phyloP scores from a whole-genome alignment of 2,113 vertebrate genomes.

The Oceanites oceanicus region DNA sequence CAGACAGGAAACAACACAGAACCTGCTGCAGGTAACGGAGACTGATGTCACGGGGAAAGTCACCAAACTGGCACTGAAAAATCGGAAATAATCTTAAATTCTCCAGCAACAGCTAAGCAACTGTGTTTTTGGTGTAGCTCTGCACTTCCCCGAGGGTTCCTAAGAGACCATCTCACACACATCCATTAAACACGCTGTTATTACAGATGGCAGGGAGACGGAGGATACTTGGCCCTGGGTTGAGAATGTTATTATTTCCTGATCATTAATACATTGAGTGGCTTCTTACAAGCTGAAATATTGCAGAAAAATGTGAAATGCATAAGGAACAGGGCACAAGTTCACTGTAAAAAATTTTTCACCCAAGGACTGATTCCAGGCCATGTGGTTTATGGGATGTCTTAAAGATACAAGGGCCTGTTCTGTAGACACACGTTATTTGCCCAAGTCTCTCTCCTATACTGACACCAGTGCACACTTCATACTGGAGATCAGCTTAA shows the following conservation, averaged over 20 bases:
- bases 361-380: not conserved
- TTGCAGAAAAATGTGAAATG: not conserved
- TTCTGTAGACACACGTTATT: not conserved
- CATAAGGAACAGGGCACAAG: not conserved
- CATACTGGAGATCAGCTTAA: not conserved
- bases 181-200: not conserved
- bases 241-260: conserved; percentile 15
- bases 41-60: not conserved
- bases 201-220: not conserved
- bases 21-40: not conserved
- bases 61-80: not conserved
- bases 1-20: not conserved
- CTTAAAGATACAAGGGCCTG: not conserved
- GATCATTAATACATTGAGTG: not conserved
- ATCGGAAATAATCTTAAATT: not conserved
- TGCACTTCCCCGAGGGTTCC: not conserved
- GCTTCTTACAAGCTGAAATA: not conserved
- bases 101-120: not conserved
- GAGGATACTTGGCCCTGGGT: not conserved
- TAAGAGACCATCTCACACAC: not conserved
- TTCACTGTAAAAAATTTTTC: not conserved
- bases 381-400: not conserved
- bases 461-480: not conserved
- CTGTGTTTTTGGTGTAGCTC: not conserved
- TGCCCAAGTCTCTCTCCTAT: not conserved